A percentile compares a stretch with the other conserved stretches of the same genome.
Evolutionary conservation across 2,797 vertebrate genomes (phyloP).

Genomic region (Rhincodon typus): DNA sequence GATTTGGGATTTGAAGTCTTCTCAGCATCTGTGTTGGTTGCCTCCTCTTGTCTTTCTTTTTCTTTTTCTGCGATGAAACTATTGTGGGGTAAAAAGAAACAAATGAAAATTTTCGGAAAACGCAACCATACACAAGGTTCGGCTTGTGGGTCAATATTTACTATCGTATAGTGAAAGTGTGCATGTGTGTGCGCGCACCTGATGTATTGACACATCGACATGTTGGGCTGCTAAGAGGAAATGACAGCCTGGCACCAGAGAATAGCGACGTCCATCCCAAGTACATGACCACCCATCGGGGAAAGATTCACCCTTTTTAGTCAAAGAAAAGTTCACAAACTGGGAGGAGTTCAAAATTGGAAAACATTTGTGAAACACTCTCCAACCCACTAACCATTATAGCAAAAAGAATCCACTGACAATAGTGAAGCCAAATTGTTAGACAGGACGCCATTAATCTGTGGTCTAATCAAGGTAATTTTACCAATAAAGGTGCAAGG

Average conservation of each 20-base stretch:
- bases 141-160: neutral
- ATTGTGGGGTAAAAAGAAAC: slow-evolving; percentile 19
- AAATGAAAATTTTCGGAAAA: neutral
- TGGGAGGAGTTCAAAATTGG: neutral
- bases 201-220: neutral
- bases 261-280: neutral
- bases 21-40: slow-evolving; percentile 31
- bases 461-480: neutral
- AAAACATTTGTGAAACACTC: neutral
- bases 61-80: slow-evolving; percentile 70
- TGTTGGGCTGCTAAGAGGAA: neutral
- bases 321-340: neutral
- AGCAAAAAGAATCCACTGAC: neutral
- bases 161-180: neutral
- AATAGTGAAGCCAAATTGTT: neutral
- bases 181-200: neutral
- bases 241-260: neutral
- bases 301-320: neutral
- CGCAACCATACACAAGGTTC: neutral
- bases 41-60: slow-evolving; percentile 59
- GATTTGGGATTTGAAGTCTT: neutral
- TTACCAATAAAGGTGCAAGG: neutral
- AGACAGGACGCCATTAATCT: neutral
- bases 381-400: neutral
- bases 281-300: neutral